Conservation (phyloP, 2,113 vertebrate genomes). For the Poeciliopsis retropinna region DNA sequence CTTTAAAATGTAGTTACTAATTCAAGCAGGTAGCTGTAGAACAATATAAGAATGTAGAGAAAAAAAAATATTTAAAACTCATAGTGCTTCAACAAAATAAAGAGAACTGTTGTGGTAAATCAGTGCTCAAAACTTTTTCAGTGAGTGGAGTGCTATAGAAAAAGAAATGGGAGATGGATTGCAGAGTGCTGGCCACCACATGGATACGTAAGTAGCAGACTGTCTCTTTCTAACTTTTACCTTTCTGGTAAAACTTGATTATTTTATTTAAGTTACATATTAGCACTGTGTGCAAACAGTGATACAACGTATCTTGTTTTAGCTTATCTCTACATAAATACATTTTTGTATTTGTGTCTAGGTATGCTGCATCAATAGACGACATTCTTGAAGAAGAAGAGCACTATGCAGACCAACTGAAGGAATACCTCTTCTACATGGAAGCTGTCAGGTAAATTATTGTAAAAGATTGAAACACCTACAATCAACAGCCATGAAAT, state of each 20-base stretch:
- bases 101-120: background rate
- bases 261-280: background rate
- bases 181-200: conserved; percentile 97
- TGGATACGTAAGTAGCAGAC: conserved; percentile 89
- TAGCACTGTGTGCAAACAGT: background rate
- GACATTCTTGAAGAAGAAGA: conserved; percentile 96
- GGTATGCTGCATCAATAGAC: conserved; percentile 93
- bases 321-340: background rate
- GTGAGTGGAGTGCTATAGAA: conserved; percentile 96
- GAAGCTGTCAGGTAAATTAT: conserved; percentile 85
- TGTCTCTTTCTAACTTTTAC: background rate
- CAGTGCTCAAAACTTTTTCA: conserved; percentile 44
- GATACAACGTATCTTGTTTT: background rate
- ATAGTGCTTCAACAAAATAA: background rate
- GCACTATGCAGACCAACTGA: conserved; percentile 94
- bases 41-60: background rate
- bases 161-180: conserved; percentile 96
- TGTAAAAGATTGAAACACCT: background rate
- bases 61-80: background rate
- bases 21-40: background rate
- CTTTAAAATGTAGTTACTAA: no score
- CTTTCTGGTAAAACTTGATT: background rate
- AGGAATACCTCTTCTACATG: conserved; percentile 94
- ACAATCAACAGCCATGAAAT: background rate
- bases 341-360: conserved; percentile 48